Evolutionary conservation across 2,113 vertebrate species (phyloP), one percentile per base, ranked within the genome.

Genomic region (Piliocolobus tephrosceles): DNA sequence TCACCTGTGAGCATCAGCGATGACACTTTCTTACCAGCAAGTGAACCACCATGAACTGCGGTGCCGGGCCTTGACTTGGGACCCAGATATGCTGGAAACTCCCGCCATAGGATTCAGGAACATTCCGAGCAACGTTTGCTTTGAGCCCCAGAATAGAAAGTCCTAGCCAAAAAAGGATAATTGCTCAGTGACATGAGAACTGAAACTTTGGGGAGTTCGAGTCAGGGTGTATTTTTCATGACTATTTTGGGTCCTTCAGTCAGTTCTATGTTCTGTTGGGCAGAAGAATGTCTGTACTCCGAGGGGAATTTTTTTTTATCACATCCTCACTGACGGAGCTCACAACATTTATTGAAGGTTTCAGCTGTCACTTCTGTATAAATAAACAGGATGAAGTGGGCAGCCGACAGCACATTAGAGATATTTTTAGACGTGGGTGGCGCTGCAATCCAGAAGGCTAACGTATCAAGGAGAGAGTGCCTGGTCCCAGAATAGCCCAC

Each of bases 351-450:
- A 80, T 8, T 50, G 23, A 55, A 47, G 10, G 38, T 55, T 18
- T 92, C 97, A 95, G 94, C 96, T 97, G 96, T 89, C 70, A 11
- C 83, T 50, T 32, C 52, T 43, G 47, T 72, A 91, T 78, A 95
- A 97, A 94, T 86, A 92, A 89, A 79, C 73, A 86, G 86, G 64
- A 81, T 30, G 70, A 72, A 84, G 57, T 52, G 68, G 82, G 61
- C 57, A 70, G 92, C 72, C 25, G 4, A 8, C 82, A 16, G 70
- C 32, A 2, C 8, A 1, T 4, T 2, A 4, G 23, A 38, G 95
- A 2, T 97, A 96, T 98, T 96, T 97, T 96, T 96, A 95, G 96
- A 27, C 0, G 0, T 27, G 13, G 61, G 23, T 57, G 78, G 57
- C 85, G 64, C 57, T 85, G 52, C 78, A 10, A 58, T 16, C 52